Evolutionary conservation across 2,888 invertebrate genomes (phyloP).

Genomic region (Kuschelorhynchus macadamiae): DNA sequence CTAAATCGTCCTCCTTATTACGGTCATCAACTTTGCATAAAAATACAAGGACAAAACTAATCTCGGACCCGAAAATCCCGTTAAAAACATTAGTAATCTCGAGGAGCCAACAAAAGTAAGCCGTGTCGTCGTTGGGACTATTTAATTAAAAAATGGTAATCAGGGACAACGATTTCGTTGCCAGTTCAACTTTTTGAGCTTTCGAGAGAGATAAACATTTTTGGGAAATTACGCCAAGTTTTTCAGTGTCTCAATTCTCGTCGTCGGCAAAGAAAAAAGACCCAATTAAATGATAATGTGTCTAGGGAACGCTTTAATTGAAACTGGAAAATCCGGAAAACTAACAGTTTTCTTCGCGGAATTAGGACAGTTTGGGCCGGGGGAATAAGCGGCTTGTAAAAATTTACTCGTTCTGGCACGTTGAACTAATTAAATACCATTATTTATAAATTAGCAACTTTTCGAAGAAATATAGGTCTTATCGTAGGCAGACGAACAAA

Average conservation of each 20-base stretch:
- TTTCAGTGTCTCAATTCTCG: slow-evolving; percentile 39
- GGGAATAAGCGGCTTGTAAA: background rate
- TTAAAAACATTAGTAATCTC: slow-evolving; percentile 44
- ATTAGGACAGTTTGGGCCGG: too few relatives aligned
- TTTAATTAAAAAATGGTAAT: slow-evolving; percentile 52
- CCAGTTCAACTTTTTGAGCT: slow-evolving; percentile 21
- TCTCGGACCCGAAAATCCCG: slow-evolving; percentile 27
- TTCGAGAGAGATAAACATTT: slow-evolving; percentile 46
- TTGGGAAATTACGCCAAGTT: slow-evolving; percentile 45
- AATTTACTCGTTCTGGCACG: too few relatives aligned
- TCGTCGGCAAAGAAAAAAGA: slow-evolving; percentile 28
- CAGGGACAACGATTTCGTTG: slow-evolving; percentile 18
- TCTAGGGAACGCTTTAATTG: slow-evolving; percentile 37
- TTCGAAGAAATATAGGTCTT: too few relatives aligned
- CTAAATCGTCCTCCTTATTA: background rate
- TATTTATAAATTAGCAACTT: too few relatives aligned
- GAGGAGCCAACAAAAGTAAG: slow-evolving; percentile 42
- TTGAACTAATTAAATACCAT: too few relatives aligned
- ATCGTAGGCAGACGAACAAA: too few relatives aligned
- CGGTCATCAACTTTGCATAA: slow-evolving; percentile 2
- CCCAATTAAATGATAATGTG: slow-evolving; percentile 47
- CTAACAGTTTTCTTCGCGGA: slow-evolving; percentile 7
- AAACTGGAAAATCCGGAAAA: slow-evolving; percentile 35
- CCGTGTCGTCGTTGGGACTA: slow-evolving; percentile 39
- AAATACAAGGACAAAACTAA: slow-evolving; percentile 8